phyloP scores from a whole-genome alignment of 2,888 invertebrate species.

The Dusona sp. region DNA sequence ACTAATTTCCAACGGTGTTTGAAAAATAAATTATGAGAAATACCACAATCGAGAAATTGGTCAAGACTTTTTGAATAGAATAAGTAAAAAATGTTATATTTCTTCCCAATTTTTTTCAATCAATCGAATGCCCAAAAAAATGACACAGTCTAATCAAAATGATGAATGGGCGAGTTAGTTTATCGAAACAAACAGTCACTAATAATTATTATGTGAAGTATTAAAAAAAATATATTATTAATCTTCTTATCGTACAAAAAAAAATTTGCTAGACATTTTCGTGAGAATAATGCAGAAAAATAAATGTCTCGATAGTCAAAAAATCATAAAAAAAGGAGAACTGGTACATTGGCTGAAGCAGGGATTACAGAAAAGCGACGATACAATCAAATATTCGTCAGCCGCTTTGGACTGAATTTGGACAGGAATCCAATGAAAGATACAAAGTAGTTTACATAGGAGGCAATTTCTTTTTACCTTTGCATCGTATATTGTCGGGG shows the following conservation, averaged over 20 bases:
- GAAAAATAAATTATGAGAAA: no score
- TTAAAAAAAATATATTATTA: not conserved
- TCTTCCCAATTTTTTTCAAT: no score
- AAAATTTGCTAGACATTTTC: not conserved
- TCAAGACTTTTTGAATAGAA: no score
- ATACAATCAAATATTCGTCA: slow-evolving; percentile 62
- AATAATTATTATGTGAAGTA: not conserved
- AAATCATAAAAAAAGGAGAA: slow-evolving; percentile 23
- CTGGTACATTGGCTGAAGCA: slow-evolving; percentile 10
- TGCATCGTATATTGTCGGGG: slow-evolving; percentile 28
- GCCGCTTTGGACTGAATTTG: slow-evolving; percentile 18
- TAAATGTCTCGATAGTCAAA: not conserved
- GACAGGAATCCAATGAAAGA: slow-evolving; percentile 64
- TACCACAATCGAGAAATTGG: no score
- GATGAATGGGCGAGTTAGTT: no score
- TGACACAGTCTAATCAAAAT: no score
- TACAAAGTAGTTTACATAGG: slow-evolving; percentile 48
- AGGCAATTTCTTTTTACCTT: slow-evolving; percentile 65
- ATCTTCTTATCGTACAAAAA: not conserved
- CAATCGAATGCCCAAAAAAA: no score
- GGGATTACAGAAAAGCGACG: slow-evolving; percentile 51
- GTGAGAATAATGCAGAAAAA: not conserved
- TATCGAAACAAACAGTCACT: no score
- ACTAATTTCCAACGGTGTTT: no score
- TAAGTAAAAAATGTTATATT: no score